Evolutionary conservation across 2,888 invertebrate genomes (phyloP).

Genomic region (Patella pellucida): DNA sequence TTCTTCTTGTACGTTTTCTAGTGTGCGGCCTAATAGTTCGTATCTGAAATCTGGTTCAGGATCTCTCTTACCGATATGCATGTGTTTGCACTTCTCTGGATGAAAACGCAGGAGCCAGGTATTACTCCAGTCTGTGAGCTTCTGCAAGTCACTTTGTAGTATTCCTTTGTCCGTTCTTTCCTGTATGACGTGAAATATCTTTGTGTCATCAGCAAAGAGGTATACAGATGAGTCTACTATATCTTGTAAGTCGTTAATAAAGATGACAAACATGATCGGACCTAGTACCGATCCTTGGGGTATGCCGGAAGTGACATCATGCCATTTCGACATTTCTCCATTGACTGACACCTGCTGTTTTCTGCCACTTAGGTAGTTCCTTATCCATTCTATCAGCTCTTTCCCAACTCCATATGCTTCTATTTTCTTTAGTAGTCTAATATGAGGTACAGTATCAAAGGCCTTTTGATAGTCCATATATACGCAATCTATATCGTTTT

Average conservation of each 20-base stretch:
- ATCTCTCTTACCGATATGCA: constrained; percentile 19
- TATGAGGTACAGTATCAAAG: constrained; percentile 23
- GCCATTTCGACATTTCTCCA: not conserved
- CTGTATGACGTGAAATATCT: constrained; percentile 15
- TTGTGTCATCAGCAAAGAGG: constrained; percentile 33
- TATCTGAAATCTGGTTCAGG: not conserved
- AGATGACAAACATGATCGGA: constrained; percentile 28
- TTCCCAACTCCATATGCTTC: constrained; percentile 14
- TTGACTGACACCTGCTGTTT: constrained; percentile 13
- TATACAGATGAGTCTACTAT: constrained; percentile 2
- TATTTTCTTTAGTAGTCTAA: constrained; percentile 13
- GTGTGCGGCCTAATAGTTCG: not conserved
- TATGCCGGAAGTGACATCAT: not conserved
- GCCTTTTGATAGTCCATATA: constrained; percentile 15
- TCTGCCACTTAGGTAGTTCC: constrained; percentile 10
- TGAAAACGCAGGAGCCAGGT: constrained; percentile 28
- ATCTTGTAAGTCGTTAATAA: constrained; percentile 34
- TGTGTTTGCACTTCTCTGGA: constrained; percentile 21
- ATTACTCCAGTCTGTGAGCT: too few relatives aligned
- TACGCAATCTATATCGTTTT: constrained; percentile 11
- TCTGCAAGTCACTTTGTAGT: too few relatives aligned
- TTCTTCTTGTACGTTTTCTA: not conserved
- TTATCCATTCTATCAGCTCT: constrained; percentile 12
- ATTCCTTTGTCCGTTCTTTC: not conserved
- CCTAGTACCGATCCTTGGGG: constrained; percentile 27